These are phyloP conservation scores for Pseudochaenichthys georgianus DNA, from an alignment of 2,797 vertebrate species.

Conservation along the genomic window DNA sequence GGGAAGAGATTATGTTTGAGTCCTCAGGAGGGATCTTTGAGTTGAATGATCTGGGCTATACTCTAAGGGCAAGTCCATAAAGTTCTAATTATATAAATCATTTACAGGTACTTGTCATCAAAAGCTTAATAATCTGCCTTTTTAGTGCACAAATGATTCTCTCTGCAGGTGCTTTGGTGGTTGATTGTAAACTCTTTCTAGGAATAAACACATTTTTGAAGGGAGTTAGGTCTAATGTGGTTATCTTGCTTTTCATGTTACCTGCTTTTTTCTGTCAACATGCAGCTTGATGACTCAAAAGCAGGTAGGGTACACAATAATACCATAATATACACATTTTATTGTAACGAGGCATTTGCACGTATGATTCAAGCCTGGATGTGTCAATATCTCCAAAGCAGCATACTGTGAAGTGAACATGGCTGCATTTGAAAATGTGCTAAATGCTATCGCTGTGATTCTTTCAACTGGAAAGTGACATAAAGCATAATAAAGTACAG, in stretches of 20 bases:
- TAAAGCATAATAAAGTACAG: too few species aligned
- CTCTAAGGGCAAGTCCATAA: too few species aligned
- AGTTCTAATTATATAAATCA: background rate
- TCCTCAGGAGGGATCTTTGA: background rate
- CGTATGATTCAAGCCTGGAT: background rate
- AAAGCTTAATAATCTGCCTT: background rate
- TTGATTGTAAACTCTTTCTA: background rate
- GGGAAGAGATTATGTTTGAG: constrained; percentile 7
- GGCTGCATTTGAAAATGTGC: too few species aligned
- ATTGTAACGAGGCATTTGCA: background rate
- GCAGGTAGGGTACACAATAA: background rate
- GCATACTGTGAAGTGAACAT: too few species aligned
- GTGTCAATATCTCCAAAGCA: background rate
- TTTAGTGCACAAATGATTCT: too few species aligned
- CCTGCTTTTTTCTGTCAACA: constrained; percentile 8
- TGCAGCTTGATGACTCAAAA: constrained; percentile 8
- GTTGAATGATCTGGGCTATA: background rate
- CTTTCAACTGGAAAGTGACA: background rate
- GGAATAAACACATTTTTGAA: background rate
- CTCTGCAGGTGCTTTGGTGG: too few species aligned
- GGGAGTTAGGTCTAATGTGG: background rate
- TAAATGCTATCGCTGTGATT: too few species aligned
- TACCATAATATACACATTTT: background rate
- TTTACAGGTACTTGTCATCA: background rate
- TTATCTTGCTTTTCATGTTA: constrained; percentile 2